Evolutionary conservation across 2,888 invertebrate genomes (phyloP).

Genomic region (Pterostichus niger): DNA sequence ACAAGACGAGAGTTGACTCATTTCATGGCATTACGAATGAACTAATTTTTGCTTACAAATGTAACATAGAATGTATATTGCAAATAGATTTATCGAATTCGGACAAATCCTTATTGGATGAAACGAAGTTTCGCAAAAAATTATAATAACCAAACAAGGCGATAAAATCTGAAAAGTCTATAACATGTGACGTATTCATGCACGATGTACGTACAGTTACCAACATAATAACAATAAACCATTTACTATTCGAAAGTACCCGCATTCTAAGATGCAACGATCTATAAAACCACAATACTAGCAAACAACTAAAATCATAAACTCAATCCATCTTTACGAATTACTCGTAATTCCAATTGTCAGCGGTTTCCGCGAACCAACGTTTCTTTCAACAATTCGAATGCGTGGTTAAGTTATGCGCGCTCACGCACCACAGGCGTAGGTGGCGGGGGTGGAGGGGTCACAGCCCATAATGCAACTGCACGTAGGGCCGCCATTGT

Average conservation of each 20-base stretch:
- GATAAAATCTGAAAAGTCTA: not conserved
- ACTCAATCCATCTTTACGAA: slow-evolving; percentile 32
- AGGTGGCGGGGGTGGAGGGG: slow-evolving; percentile 70
- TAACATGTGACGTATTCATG: slow-evolving; percentile 3
- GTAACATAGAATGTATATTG: too few species aligned
- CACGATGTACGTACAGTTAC: not conserved
- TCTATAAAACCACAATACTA: slow-evolving; percentile 2
- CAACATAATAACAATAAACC: not conserved
- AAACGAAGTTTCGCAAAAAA: too few species aligned
- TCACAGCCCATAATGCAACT: slow-evolving; percentile 73
- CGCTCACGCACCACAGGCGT: slow-evolving; percentile 71
- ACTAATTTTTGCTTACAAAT: too few species aligned
- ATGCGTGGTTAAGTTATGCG: slow-evolving; percentile 72
- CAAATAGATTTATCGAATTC: too few species aligned
- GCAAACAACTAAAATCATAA: not conserved
- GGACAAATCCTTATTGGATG: too few species aligned
- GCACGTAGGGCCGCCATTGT: slow-evolving; percentile 75
- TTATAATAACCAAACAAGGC: too few species aligned
- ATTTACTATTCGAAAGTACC: not conserved
- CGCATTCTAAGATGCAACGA: not conserved
- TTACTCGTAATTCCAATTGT: slow-evolving; percentile 53
- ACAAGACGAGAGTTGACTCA: too few species aligned
- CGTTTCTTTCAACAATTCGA: not conserved
- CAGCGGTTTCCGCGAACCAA: slow-evolving; percentile 17
- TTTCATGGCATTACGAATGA: too few species aligned